Base-by-base conservation (phyloP, 1,140 invertebrate genomes). In the Papilio aristodemus region DNA sequence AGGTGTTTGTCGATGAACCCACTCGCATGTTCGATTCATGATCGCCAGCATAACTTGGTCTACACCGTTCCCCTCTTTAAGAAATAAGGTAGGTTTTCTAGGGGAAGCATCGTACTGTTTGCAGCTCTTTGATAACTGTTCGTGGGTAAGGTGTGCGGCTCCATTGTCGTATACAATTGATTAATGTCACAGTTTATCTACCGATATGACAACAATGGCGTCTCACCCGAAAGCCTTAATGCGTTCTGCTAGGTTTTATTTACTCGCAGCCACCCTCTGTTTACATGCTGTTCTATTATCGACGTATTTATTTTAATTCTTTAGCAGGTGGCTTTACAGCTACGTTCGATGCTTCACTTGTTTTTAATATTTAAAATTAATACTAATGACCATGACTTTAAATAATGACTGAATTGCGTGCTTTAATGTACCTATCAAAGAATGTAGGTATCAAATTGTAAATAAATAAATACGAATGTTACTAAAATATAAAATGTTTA, bases 141-240 rank as follows among this genome's bases (percentile, higher is more conserved):
- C 67, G 38, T 58, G 19, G 69, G 81, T 83, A 80, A 90, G 84
- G 83, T 87, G 76, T 83, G 86, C 83, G 84, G 84, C 71, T 73
- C 84, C 74, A 90, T 90, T 90, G 87, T 90, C 82, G 78, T 76
- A 67, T 36, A 67, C 71, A 75, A 88, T 89, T 89, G 87, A 89
- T 89, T 89, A 89, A 91, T 89, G 80, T 77, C 62, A 77, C 88
- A 89, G 89, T 91, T 89, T 91, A 91, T 91, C 87, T 86, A 89
- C 80, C 75, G 87, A 91, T 91, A 88, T 86, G 87, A 88, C 87
- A 87, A 91, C 89, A 89, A 91, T 89, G 78, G 82, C 77, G 84
- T 86, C 87, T 84, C 86, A 84, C 86, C 80, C 83, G 81, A 88
- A 86, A 81, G 79, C 83, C 79, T 84, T 87, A 89, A 86, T 89